A percentile compares a stretch with the other conserved stretches of the same genome.
Evolutionary conservation across 2,113 vertebrate species (phyloP).

Genomic region (Montifringilla adamsi): DNA sequence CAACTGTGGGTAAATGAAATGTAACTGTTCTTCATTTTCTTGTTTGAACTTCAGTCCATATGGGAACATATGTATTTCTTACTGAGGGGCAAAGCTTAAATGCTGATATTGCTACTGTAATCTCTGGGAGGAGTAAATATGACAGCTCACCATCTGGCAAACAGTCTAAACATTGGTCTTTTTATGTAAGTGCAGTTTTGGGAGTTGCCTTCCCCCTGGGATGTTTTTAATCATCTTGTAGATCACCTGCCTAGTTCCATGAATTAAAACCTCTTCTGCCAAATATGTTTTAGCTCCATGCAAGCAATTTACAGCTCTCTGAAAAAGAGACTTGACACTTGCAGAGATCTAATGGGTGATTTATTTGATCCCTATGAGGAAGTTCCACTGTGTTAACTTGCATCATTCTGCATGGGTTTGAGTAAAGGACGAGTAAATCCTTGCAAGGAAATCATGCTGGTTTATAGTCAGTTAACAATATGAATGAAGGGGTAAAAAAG

Average conservation of each 20-base stretch:
- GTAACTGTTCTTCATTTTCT: not conserved
- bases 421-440: not conserved
- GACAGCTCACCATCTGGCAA: slow-evolving; percentile 49
- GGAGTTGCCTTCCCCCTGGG: slow-evolving; percentile 5
- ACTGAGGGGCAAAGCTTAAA: slow-evolving; percentile 50
- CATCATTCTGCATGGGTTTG: not conserved
- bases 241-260: slow-evolving; percentile 38
- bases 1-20: not conserved
- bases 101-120: slow-evolving; percentile 14
- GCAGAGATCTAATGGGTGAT: not conserved
- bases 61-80: slow-evolving; percentile 26
- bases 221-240: slow-evolving; percentile 41
- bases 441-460: not conserved
- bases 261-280: slow-evolving; percentile 32
- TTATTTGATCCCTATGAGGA: not conserved
- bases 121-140: slow-evolving; percentile 42
- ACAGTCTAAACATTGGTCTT: slow-evolving; percentile 42
- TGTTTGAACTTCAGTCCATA: slow-evolving; percentile 27
- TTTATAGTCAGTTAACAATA: not conserved
- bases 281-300: not conserved
- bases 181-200: slow-evolving; percentile 13
- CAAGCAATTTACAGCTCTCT: not conserved
- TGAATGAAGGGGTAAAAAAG: not conserved
- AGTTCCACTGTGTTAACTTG: not conserved
- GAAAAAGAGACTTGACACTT: not conserved